Evolutionary conservation across 2,797 vertebrate genomes (phyloP), one percentile per base, ranked within the genome.

Genomic region (Peromyscus aztecus): DNA sequence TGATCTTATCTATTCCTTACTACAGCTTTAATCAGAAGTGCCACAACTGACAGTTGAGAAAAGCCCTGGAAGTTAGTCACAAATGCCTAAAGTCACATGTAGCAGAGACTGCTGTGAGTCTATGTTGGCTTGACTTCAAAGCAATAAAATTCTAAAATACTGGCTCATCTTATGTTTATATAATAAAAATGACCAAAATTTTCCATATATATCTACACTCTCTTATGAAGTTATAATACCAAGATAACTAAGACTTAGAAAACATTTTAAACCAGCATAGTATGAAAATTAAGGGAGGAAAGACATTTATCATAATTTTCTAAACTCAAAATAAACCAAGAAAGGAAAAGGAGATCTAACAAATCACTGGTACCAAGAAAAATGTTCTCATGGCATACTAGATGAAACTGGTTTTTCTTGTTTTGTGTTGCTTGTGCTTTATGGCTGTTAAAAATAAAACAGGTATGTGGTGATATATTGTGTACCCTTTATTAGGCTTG

Each of bases 331-430:
- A 82, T 89, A 86, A 87, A 85, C 46, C 16, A 92, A 92, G 63
- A 87, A 95, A 83, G 46, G 94, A 95, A 93, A 94, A 89, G 73
- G 95, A 95, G 90, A 85, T 29, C 57, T 95, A 95, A 86, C n/a
- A 77, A 55, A 89, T 63, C 37, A 91, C 61, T 11, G 37, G 46
- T 63, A 95, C 59, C n/a, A 92, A 80, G 29, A 94, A 80, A 13
- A 92, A 90, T 81, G 46, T 91, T 59, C 76, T 93, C 90, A n/a
- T 63, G 17, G 34, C 77, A 77, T 65, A 40, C 11, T 59, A 94
- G n/a, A 73, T 43, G 52, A 71, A 85, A 90, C 92, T 81, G 37
- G 94, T 94, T 97, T 96, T 96, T 96, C 94, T 96, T 94, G 88
- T 57, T 63, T 87, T 65, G 19, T 90, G 2, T 7, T 89, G 9